Evolutionary conservation across 2,797 vertebrate species (phyloP).

Genomic region (Ambastaia sidthimunki): DNA sequence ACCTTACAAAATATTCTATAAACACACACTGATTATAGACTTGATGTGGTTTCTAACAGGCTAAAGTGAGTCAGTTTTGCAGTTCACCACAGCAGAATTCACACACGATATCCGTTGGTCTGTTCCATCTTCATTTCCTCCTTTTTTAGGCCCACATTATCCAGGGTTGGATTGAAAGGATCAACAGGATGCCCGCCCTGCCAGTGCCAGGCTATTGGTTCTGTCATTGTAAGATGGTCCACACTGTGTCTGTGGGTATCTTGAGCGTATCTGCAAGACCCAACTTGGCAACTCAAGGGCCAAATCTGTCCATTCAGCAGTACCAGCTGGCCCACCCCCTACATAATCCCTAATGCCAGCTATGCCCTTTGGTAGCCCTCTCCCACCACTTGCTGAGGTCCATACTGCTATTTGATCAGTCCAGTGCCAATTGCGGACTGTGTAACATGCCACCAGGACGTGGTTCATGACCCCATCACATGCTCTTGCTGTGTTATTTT

Average conservation of each 20-base stretch:
- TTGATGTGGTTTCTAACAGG: not conserved
- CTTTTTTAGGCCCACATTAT: slow-evolving; percentile 17
- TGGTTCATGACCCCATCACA: slow-evolving; percentile 43
- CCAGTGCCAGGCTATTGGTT: slow-evolving; percentile 22
- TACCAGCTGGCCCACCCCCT: slow-evolving; percentile 57
- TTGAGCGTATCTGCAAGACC: slow-evolving; percentile 26
- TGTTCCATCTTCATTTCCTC: slow-evolving; percentile 8
- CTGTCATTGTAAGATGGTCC: slow-evolving; percentile 9
- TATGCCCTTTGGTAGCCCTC: slow-evolving; percentile 38
- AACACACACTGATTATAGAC: not conserved
- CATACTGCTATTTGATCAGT: slow-evolving; percentile 34
- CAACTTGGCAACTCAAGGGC: slow-evolving; percentile 31
- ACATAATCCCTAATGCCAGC: slow-evolving; percentile 46
- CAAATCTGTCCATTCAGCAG: slow-evolving; percentile 51
- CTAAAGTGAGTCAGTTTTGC: not conserved
- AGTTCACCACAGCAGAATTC: not conserved
- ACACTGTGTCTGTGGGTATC: slow-evolving; percentile 41
- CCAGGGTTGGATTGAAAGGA: slow-evolving; percentile 8
- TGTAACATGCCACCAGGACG: slow-evolving; percentile 22
- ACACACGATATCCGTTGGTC: slow-evolving; percentile 6
- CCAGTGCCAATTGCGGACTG: slow-evolving; percentile 3
- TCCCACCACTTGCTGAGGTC: not conserved
- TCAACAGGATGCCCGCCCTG: slow-evolving; percentile 5
- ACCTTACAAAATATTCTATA: too few relatives aligned
- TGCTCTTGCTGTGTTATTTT: slow-evolving; percentile 6